Evolutionary conservation across 1,140 invertebrate species (phyloP).

Genomic region (Bombus soroeensis): DNA sequence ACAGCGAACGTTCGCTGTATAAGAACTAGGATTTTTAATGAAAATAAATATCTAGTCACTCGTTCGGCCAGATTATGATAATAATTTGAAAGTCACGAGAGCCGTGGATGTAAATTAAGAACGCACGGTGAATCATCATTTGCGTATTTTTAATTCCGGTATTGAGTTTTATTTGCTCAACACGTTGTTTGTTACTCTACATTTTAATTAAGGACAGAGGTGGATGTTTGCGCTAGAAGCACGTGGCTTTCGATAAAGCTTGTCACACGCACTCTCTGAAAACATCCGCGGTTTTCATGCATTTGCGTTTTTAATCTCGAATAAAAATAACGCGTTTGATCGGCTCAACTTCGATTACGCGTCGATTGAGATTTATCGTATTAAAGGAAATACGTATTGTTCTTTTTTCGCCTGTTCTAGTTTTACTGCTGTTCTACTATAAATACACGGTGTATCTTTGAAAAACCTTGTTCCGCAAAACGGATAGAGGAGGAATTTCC

Average conservation of each 20-base stretch:
- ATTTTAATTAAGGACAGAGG: not conserved
- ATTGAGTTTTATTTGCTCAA: not conserved
- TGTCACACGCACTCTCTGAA: not conserved
- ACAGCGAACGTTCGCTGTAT: too few relatives aligned
- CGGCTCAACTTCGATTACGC: not conserved
- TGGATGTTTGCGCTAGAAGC: not conserved
- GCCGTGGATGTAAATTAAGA: not conserved
- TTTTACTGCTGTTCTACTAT: not conserved
- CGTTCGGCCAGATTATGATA: not conserved
- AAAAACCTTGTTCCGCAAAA: too few relatives aligned
- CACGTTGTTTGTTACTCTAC: conserved; percentile 1
- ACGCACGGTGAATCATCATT: not conserved
- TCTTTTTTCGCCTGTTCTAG: not conserved
- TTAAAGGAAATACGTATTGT: not conserved
- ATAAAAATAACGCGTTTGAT: not conserved
- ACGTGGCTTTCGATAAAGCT: not conserved
- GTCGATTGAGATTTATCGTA: not conserved
- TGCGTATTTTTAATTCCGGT: not conserved
- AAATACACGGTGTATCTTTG: too few relatives aligned
- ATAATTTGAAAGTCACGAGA: not conserved
- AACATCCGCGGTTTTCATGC: not conserved
- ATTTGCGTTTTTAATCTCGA: not conserved
- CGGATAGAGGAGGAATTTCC: too few relatives aligned
- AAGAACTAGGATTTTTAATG: too few relatives aligned
- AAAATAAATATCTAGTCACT: not conserved